phyloP scores from a whole-genome alignment of 2,113 vertebrate species.

The Columba livia region DNA sequence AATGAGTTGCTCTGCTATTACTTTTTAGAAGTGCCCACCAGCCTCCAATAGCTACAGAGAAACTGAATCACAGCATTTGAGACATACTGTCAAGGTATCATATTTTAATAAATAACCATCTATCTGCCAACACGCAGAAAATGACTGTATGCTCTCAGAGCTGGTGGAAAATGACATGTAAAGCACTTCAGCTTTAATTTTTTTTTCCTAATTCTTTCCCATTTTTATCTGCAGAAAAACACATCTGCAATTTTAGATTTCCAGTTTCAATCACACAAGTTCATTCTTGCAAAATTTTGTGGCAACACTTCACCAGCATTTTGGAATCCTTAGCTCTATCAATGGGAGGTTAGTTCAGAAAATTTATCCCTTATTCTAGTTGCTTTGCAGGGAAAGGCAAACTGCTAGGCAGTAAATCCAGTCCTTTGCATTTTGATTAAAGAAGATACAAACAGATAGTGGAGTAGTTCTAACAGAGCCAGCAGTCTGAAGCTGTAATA shows the following conservation, averaged over 20 bases:
- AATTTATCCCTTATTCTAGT: not conserved
- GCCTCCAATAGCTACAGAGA: rapidly evolving
- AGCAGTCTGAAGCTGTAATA: not conserved
- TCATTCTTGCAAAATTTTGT: not conserved
- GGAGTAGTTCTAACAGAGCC: not conserved
- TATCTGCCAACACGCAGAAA: not conserved
- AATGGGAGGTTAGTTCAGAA: not conserved
- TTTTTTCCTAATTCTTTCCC: not conserved
- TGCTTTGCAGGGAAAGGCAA: not conserved
- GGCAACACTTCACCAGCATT: not conserved
- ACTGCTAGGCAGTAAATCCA: not conserved
- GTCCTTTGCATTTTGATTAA: not conserved
- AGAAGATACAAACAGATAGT: not conserved
- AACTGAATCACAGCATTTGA: not conserved
- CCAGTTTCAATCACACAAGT: not conserved
- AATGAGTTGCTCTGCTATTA: not conserved
- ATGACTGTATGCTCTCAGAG: not conserved
- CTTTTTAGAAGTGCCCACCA: not conserved
- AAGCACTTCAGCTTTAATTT: not conserved
- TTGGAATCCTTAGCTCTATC: not conserved
- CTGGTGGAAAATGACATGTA: not conserved
- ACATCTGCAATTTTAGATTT: not conserved
- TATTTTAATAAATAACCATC: not conserved
- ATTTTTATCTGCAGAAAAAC: not conserved
- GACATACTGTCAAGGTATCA: not conserved